Evolutionary conservation across 2,113 vertebrate species (phyloP).

Genomic region (Rousettus leschenaultii): DNA sequence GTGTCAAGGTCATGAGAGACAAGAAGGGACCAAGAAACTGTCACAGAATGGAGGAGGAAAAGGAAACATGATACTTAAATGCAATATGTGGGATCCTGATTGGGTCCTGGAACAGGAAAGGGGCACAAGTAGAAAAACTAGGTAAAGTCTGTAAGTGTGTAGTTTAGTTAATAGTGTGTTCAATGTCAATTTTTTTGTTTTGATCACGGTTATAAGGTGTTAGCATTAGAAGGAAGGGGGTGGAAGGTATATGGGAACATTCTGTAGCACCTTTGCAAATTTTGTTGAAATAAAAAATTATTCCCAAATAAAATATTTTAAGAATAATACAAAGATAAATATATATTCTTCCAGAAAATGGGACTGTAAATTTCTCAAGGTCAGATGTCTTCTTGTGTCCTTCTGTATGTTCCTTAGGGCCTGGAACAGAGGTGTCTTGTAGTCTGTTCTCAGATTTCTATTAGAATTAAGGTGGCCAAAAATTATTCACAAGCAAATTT

Average conservation of each 20-base stretch:
- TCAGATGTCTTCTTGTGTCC: neutral
- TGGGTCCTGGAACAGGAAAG: neutral
- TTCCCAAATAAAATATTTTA: neutral
- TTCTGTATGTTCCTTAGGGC: neutral
- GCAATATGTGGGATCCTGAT: neutral
- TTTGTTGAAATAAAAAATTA: neutral
- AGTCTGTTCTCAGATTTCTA: neutral
- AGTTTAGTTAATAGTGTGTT: neutral
- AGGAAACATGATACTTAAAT: neutral
- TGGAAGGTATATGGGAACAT: neutral
- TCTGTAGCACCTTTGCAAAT: neutral
- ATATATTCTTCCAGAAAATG: neutral
- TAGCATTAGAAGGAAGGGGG: neutral
- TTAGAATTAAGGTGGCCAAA: neutral
- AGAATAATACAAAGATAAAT: neutral
- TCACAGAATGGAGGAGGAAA: neutral
- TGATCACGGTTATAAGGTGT: neutral
- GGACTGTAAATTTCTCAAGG: neutral
- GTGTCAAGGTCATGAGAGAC: neutral
- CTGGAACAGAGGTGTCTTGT: neutral
- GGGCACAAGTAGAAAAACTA: neutral
- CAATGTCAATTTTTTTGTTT: neutral
- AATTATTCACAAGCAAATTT: neutral
- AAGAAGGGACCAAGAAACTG: neutral
- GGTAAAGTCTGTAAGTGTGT: neutral